Evolutionary conservation across 1,140 invertebrate genomes (phyloP).

Genomic region (Cydia amplana): DNA sequence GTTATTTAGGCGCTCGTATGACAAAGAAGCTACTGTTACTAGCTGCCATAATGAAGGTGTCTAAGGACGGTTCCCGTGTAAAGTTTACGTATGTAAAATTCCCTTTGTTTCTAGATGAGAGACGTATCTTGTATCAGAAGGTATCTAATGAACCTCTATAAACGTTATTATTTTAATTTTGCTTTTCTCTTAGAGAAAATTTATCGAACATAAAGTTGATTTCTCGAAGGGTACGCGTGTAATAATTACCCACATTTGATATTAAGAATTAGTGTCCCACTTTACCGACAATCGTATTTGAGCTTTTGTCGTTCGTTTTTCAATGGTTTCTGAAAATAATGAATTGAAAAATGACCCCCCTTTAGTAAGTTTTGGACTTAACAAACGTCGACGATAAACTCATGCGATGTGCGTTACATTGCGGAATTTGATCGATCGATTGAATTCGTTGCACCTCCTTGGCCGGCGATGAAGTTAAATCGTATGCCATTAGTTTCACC

Average conservation of each 20-base stretch:
- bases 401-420: no score
- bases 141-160: conserved; percentile 10
- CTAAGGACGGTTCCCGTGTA: conserved; percentile 33
- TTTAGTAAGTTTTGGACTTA: no score
- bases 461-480: no score
- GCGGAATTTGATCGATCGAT: no score
- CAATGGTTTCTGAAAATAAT: no score
- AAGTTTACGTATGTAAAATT: conserved; percentile 26
- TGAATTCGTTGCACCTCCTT: no score
- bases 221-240: background rate
- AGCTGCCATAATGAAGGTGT: conserved; percentile 55
- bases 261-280: background rate
- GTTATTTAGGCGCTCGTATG: conserved; percentile 55
- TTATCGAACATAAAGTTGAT: background rate
- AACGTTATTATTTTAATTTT: background rate
- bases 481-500: no score
- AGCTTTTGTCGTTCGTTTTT: no score
- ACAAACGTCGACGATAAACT: no score
- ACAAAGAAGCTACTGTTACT: conserved; percentile 58
- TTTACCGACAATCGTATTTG: no score
- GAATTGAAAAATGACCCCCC: no score
- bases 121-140: conserved; percentile 20
- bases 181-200: background rate
- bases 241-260: background rate
- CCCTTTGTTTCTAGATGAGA: conserved; percentile 12